Base-by-base conservation (phyloP, 1,140 invertebrate species). In the Neotoxoptera formosana region DNA sequence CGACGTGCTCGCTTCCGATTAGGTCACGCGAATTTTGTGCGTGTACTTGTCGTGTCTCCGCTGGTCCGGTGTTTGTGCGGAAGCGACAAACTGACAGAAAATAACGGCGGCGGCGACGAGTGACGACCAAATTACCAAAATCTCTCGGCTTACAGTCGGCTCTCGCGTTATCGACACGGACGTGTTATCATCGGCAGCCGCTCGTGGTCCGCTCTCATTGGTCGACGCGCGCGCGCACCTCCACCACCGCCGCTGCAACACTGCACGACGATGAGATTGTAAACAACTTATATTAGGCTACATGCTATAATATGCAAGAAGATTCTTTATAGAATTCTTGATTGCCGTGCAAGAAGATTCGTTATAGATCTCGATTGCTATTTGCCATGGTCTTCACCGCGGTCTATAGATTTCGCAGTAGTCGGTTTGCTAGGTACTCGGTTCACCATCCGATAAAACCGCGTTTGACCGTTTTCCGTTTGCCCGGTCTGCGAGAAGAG, bases 201-300 rank as follows among this genome's bases (percentile, higher is more conserved):
- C 91, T 92, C 91, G 91, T 92, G 91, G 91, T 84, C 23, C 45
- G 48, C 9, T 84, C 45, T 30, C 23, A 92, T 92, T 92, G 91
- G 91, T 84, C 48, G 67, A 36, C 21, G 20, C 2, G 76, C 47
- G 9, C 34, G 14, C 34, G 14, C 34, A 48, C n/a, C 34, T 30
- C 48, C 7, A 11, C 34, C 17, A 7, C 7, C 76, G 34, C 34
- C 76, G 7, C 17, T 17, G n/a, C n/a, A 34, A 23, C 36, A 4
- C 9, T 8, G 41, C 25, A 14, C 41, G 53, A n/a, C 60, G 90
- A 88, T 51, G 86, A 88, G 86, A 88, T 88, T 88, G n/a, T 88
- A 88, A 88, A 88, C n/a, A 88, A 41, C 34, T 11, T 4, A 11
- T 11, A 11, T 17, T 3, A 7, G 3, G 47, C 47, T 7, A 47